Evolutionary conservation across 2,888 invertebrate genomes (phyloP).

Genomic region (Cenopis cana): DNA sequence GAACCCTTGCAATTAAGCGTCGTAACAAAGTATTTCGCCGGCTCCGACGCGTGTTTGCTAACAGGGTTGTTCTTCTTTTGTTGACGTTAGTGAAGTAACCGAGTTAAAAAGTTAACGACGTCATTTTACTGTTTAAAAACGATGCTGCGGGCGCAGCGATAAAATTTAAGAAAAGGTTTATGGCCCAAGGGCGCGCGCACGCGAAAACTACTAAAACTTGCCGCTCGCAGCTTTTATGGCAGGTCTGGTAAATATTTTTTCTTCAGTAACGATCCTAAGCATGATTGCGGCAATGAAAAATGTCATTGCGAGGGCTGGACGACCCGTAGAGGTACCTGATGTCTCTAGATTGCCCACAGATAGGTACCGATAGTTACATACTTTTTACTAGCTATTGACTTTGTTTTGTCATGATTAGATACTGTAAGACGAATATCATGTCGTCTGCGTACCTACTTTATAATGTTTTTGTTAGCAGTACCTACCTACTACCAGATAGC

Average conservation of each 20-base stretch:
- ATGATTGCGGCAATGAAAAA: constrained; percentile 38
- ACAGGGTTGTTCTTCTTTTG: constrained; percentile 66
- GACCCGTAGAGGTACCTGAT: too few species aligned
- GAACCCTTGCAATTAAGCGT: constrained; percentile 78
- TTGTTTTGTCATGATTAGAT: too few species aligned
- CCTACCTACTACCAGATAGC: too few species aligned
- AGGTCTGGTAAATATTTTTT: constrained; percentile 65
- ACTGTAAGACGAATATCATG: too few species aligned
- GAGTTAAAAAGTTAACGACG: constrained; percentile 46
- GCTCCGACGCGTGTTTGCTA: constrained; percentile 64
- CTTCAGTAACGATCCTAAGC: constrained; percentile 47
- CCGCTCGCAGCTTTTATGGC: constrained; percentile 72
- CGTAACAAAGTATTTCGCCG: constrained; percentile 64
- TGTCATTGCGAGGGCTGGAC: too few species aligned
- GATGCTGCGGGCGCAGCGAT: constrained; percentile 50
- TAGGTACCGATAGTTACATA: too few species aligned
- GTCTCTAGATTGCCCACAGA: not conserved
- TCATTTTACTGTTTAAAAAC: constrained; percentile 58
- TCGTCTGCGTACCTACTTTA: too few species aligned
- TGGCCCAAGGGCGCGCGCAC: constrained; percentile 67
- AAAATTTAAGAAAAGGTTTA: constrained; percentile 67
- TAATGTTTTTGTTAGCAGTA: too few species aligned
- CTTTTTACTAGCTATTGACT: too few species aligned
- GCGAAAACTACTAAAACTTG: constrained; percentile 65
- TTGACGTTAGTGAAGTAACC: constrained; percentile 59